Percentiles rank a stretch among this genome's conserved stretches.
phyloP scores from a whole-genome alignment of 2,113 vertebrate species.

The Perccottus glenii region DNA sequence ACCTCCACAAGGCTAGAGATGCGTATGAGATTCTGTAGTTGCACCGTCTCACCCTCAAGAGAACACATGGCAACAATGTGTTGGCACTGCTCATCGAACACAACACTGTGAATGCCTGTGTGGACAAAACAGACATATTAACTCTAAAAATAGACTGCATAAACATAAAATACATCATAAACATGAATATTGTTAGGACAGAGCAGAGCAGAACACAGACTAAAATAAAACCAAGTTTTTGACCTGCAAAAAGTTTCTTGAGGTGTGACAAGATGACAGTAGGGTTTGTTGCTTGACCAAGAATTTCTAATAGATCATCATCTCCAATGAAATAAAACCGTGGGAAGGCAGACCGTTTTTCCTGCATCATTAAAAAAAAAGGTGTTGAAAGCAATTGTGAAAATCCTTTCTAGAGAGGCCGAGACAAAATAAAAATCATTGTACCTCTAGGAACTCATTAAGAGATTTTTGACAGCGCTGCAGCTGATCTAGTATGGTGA shows the following conservation, averaged over 20 bases:
- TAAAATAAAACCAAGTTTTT: constrained; percentile 21
- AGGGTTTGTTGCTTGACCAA: constrained; percentile 94
- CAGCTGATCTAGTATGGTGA: constrained; percentile 92
- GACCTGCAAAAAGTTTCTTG: constrained; percentile 97
- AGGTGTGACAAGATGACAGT: constrained; percentile 95
- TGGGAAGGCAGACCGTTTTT: constrained; percentile 96
- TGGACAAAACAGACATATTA: constrained; percentile 18
- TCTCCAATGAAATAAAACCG: constrained; percentile 98
- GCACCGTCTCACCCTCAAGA: constrained; percentile 91
- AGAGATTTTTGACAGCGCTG: constrained; percentile 97
- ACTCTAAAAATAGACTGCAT: background rate
- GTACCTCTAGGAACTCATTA: constrained; percentile 96
- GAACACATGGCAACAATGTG: constrained; percentile 94
- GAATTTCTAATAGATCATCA: constrained; percentile 95
- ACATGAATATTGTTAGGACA: background rate
- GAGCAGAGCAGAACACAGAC: background rate
- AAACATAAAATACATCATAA: no score
- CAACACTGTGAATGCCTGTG: constrained; percentile 92
- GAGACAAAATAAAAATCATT: background rate
- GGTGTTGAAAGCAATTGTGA: background rate
- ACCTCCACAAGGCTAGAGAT: constrained; percentile 94
- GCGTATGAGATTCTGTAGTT: constrained; percentile 86
- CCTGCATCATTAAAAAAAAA: constrained; percentile 73
- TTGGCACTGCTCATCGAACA: constrained; percentile 89
- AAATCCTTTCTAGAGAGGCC: background rate